Evolutionary conservation across 1,140 invertebrate genomes (phyloP).

Genomic region (Cotesia vestalis): DNA sequence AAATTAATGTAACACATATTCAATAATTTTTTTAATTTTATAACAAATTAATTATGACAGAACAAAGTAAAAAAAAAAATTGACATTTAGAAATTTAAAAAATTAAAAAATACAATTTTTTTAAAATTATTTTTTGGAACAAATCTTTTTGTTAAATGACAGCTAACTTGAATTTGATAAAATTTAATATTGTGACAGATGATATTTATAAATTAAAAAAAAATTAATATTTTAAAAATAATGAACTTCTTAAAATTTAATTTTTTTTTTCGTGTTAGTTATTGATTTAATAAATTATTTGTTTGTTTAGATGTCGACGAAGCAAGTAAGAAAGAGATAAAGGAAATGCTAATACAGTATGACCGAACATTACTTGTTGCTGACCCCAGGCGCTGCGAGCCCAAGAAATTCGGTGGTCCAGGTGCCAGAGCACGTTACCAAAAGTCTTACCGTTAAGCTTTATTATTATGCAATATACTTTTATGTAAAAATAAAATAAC

Average conservation of each 20-base stretch:
- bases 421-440: conserved; percentile 99
- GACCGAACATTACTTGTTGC: conserved; percentile 97
- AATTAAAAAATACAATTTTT: too few relatives aligned
- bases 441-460: conserved; percentile 91
- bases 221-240: conserved; percentile 14
- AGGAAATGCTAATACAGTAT: conserved; percentile 97
- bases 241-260: conserved; percentile 7
- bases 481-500: too few relatives aligned
- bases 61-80: too few relatives aligned
- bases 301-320: conserved; percentile 91
- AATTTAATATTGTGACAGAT: too few relatives aligned
- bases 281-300: conserved; percentile 43
- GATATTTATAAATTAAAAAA: too few relatives aligned
- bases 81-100: too few relatives aligned
- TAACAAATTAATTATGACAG: too few relatives aligned
- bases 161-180: too few relatives aligned
- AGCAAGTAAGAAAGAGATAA: conserved; percentile 99
- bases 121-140: too few relatives aligned
- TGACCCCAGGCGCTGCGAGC: conserved; percentile 97
- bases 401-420: conserved; percentile 99
- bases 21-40: too few relatives aligned
- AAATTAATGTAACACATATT: too few relatives aligned
- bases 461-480: conserved; percentile 14
- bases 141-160: too few relatives aligned
- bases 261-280: conserved; percentile 58